Conservation (phyloP, 1,140 invertebrate species). For the Papilio glaucus region DNA sequence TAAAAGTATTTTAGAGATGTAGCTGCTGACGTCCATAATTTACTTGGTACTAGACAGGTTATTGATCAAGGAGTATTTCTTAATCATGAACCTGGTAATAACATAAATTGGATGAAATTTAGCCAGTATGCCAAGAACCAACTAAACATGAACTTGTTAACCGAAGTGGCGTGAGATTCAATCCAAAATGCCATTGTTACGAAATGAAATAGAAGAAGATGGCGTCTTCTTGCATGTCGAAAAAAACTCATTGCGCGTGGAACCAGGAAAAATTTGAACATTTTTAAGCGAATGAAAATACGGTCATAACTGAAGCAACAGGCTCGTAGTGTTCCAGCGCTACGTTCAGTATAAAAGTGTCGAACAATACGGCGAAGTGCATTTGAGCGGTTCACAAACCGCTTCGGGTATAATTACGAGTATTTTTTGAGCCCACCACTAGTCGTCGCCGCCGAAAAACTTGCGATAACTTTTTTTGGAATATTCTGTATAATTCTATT, state of each 20-base stretch:
- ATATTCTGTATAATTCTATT: too few relatives aligned
- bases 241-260: not conserved
- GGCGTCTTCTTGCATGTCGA: not conserved
- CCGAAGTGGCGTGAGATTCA: not conserved
- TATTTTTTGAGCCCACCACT: not conserved
- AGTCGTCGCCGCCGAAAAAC: not conserved
- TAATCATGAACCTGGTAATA: too few relatives aligned
- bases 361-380: slow-evolving; percentile 29
- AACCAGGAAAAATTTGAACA: not conserved
- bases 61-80: too few relatives aligned
- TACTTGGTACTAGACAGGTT: too few relatives aligned
- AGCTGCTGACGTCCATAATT: too few relatives aligned
- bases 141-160: not conserved
- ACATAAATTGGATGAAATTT: not conserved
- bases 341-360: slow-evolving; percentile 6
- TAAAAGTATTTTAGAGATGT: too few relatives aligned
- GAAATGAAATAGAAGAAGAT: not conserved
- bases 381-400: slow-evolving; percentile 19
- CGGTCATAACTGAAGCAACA: slow-evolving; percentile 20
- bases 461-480: not conserved
- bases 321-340: slow-evolving; percentile 1
- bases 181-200: not conserved
- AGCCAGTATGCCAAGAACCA: not conserved
- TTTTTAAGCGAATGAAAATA: slow-evolving; percentile 5
- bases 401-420: slow-evolving; percentile 6